These are phyloP conservation scores for Drosophila asahinai DNA, from an alignment of 1,140 invertebrate genomes.

Conservation along the genomic window DNA sequence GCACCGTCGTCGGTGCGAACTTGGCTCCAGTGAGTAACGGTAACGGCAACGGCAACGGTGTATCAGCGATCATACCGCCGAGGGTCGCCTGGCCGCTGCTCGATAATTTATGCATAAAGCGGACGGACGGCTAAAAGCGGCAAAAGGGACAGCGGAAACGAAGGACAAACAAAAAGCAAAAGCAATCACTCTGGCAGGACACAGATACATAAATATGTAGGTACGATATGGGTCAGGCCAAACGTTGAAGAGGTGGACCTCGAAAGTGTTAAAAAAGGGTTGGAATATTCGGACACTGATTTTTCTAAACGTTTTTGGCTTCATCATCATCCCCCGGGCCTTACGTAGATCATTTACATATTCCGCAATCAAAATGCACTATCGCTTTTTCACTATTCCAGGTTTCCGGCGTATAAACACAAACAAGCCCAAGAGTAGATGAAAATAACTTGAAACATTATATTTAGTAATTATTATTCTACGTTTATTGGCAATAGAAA, in stretches of 20 bases:
- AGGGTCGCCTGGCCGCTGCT: conserved; percentile 20
- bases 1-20: conserved; percentile 13
- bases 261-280: conserved; percentile 53
- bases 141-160: conserved; percentile 39
- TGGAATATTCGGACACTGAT: conserved; percentile 67
- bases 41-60: conserved; percentile 14
- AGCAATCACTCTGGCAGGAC: conserved; percentile 42
- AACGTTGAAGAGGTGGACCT: not conserved
- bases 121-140: conserved; percentile 22
- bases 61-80: conserved; percentile 47
- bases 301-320: conserved; percentile 16
- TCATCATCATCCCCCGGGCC: conserved; percentile 19
- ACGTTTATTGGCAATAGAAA: too few relatives aligned
- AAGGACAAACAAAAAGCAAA: conserved; percentile 36
- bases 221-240: conserved; percentile 25
- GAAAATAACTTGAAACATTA: not conserved
- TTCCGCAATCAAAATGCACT: conserved; percentile 17
- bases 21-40: conserved; percentile 45
- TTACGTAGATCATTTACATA: conserved; percentile 43
- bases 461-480: too few relatives aligned
- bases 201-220: conserved; percentile 23
- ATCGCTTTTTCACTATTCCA: not conserved
- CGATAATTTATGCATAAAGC: conserved; percentile 64
- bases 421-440: conserved; percentile 4
- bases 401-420: not conserved